These are phyloP conservation scores for Netelia melanura DNA, from an alignment of 2,888 invertebrate genomes.

Conservation along the genomic window DNA sequence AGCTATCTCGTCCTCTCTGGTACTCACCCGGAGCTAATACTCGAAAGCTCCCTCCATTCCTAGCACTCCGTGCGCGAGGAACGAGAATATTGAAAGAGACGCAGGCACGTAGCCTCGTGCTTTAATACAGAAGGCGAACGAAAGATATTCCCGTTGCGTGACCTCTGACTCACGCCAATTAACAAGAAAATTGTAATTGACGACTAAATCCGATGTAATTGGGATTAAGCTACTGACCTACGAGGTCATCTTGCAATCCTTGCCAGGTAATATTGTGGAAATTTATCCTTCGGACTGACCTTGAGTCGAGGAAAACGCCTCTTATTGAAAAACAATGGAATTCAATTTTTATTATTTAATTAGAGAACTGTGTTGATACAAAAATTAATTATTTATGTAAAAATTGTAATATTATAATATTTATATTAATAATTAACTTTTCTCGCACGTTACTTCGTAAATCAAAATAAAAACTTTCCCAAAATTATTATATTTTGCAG, in stretches of 20 bases:
- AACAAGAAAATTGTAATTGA: slow-evolving; percentile 62
- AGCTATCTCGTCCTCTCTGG: slow-evolving; percentile 59
- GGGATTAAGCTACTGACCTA: slow-evolving; percentile 47
- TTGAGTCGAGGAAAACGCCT: neutral
- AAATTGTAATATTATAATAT: no score
- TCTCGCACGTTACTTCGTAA: no score
- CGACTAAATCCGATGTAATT: slow-evolving; percentile 58
- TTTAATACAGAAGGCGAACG: neutral
- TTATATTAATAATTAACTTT: no score
- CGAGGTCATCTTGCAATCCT: slow-evolving; percentile 15
- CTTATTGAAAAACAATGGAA: neutral
- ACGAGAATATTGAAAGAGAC: slow-evolving; percentile 53
- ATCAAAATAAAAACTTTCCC: no score
- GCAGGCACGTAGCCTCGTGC: slow-evolving; percentile 36
- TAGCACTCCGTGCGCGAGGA: slow-evolving; percentile 22
- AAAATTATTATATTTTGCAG: no score
- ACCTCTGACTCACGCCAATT: slow-evolving; percentile 59
- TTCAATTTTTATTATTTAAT: neutral
- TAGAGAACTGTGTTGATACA: no score
- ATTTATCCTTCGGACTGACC: neutral
- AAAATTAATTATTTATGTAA: no score
- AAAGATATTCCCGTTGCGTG: slow-evolving; percentile 53
- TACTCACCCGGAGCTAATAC: slow-evolving; percentile 48
- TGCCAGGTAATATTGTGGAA: slow-evolving; percentile 13
- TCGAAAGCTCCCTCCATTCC: slow-evolving; percentile 39